Conservation (phyloP, 2,888 invertebrate genomes). For the Hydriomena furcata region DNA sequence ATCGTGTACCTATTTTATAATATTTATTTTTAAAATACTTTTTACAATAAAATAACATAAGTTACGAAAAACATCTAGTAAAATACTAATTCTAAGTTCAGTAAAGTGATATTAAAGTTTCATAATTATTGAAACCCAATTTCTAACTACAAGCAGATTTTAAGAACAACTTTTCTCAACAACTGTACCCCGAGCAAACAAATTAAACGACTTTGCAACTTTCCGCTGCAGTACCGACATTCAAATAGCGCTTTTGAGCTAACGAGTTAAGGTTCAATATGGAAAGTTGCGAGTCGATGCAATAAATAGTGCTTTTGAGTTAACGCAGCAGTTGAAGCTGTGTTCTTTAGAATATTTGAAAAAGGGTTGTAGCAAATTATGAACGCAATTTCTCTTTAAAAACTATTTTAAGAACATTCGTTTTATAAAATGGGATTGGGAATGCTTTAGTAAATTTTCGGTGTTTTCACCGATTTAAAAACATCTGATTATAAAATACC, state of each 20-base stretch:
- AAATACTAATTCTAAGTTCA: background rate
- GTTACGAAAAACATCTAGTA: too few relatives aligned
- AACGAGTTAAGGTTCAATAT: slow-evolving; percentile 23
- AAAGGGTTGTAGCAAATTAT: slow-evolving; percentile 9
- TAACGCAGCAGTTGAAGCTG: slow-evolving; percentile 2
- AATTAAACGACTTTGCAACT: slow-evolving; percentile 32
- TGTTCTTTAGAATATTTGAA: slow-evolving; percentile 6
- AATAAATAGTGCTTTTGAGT: slow-evolving; percentile 18
- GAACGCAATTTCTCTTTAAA: background rate
- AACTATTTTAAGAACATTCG: too few relatives aligned
- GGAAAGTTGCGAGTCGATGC: slow-evolving; percentile 8
- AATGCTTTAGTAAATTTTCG: background rate
- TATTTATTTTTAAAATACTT: too few relatives aligned
- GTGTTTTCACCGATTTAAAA: too few relatives aligned
- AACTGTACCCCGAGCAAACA: slow-evolving; percentile 25
- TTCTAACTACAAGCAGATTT: slow-evolving; percentile 12
- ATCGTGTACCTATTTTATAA: too few relatives aligned
- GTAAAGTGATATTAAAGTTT: slow-evolving; percentile 4
- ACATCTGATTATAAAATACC: too few relatives aligned
- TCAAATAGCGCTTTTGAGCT: slow-evolving; percentile 29
- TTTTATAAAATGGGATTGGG: too few relatives aligned
- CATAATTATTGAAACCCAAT: slow-evolving; percentile 6
- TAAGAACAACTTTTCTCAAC: slow-evolving; percentile 11
- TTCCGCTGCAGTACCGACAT: slow-evolving; percentile 28
- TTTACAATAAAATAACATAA: too few relatives aligned